These are phyloP conservation scores for Medauroidea extradentata DNA, from an alignment of 1,140 invertebrate genomes.

Conservation along the genomic window DNA sequence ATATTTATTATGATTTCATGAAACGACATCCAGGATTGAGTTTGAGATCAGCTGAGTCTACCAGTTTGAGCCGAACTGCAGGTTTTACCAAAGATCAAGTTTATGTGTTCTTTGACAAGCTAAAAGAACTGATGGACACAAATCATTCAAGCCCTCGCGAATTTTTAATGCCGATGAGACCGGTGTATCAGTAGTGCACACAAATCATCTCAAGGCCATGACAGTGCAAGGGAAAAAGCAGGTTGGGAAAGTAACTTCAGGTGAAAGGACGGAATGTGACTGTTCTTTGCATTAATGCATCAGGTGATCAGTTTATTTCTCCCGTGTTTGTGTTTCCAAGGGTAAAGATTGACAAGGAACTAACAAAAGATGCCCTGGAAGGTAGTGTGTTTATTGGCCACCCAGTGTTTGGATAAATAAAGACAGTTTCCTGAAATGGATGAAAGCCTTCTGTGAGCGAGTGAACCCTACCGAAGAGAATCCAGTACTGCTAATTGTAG, in stretches of 20 bases:
- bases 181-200: neutral
- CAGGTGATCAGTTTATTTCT: conserved; percentile 30
- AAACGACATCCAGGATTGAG: conserved; percentile 4
- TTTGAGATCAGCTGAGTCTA: neutral
- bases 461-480: conserved; percentile 25
- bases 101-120: neutral
- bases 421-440: conserved; percentile 28
- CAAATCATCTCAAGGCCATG: neutral
- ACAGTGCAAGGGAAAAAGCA: neutral
- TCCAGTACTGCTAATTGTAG: conserved; percentile 29
- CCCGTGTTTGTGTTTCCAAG: conserved; percentile 22
- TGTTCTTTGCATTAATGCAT: conserved; percentile 26
- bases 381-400: conserved; percentile 17
- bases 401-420: conserved; percentile 16
- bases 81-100: neutral
- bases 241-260: neutral
- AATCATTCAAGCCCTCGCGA: neutral
- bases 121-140: neutral
- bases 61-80: neutral
- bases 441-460: conserved; percentile 28
- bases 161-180: conserved; percentile 5
- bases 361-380: conserved; percentile 15
- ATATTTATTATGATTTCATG: conserved; percentile 3
- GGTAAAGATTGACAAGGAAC: conserved; percentile 13
- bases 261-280: neutral